phyloP scores from a whole-genome alignment of 2,888 invertebrate genomes.

The Eupithecia insigniata region DNA sequence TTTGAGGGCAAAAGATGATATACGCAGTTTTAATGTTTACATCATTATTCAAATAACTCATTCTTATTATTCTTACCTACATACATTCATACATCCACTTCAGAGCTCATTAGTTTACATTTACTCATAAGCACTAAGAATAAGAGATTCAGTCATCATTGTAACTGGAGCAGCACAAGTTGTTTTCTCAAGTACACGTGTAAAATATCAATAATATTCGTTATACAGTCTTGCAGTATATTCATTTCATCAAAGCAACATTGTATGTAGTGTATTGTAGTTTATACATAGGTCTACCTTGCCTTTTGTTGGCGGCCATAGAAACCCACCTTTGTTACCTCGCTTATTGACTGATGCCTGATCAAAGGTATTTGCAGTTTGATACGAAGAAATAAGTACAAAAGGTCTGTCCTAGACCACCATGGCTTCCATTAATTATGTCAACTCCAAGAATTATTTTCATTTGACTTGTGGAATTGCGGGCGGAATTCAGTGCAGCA shows the following conservation, averaged over 20 bases:
- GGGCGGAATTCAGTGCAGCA: background rate
- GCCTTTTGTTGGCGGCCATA: slow-evolving; percentile 22
- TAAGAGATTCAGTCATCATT: slow-evolving; percentile 2
- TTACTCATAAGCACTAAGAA: background rate
- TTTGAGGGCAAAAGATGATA: too few species aligned
- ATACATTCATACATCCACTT: background rate
- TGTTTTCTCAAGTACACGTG: background rate
- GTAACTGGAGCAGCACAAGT: background rate
- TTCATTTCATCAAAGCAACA: background rate
- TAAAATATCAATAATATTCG: slow-evolving; percentile 3
- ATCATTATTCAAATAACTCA: background rate
- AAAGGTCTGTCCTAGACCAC: background rate
- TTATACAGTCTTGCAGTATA: background rate
- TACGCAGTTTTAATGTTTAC: background rate
- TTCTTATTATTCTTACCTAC: background rate
- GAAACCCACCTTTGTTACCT: slow-evolving; percentile 19
- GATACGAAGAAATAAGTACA: background rate
- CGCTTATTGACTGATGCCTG: slow-evolving; percentile 18
- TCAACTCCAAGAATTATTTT: background rate
- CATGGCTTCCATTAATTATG: background rate
- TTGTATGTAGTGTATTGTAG: slow-evolving; percentile 2
- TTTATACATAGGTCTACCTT: slow-evolving; percentile 1
- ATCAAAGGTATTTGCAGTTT: slow-evolving; percentile 21
- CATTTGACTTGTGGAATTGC: background rate
- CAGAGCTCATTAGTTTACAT: background rate